Evolutionary conservation across 2,113 vertebrate genomes (phyloP).

Genomic region (Corydoras maculifer): DNA sequence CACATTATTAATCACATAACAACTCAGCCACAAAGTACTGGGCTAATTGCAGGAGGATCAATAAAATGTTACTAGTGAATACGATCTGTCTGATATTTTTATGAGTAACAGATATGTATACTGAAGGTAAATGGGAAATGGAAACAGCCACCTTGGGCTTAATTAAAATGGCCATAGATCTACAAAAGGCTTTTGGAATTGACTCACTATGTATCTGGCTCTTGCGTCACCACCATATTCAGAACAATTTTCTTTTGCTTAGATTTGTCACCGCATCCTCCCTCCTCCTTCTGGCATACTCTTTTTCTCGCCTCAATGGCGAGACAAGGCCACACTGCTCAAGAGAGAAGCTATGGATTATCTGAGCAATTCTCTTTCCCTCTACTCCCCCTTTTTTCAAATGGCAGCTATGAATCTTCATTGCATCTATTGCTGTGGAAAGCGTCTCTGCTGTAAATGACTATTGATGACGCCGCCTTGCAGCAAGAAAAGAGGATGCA

Average conservation of each 20-base stretch:
- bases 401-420: conserved; percentile 72
- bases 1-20: conserved; percentile 3
- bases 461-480: conserved; percentile 67
- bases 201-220: conserved; percentile 16
- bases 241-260: conserved; percentile 46
- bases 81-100: background rate
- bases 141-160: conserved; percentile 7
- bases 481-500: conserved; percentile 56
- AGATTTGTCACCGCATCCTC: conserved; percentile 9
- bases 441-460: conserved; percentile 61
- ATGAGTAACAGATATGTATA: background rate
- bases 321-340: conserved; percentile 56
- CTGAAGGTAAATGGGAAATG: conserved; percentile 14
- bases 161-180: conserved; percentile 22
- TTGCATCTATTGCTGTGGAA: conserved; percentile 62
- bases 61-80: conserved; percentile 13
- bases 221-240: conserved; percentile 30
- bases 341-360: conserved; percentile 49
- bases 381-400: conserved; percentile 39
- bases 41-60: conserved; percentile 1
- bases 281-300: background rate
- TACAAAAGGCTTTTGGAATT: conserved; percentile 20
- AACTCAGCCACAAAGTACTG: background rate
- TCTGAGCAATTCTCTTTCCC: conserved; percentile 51
- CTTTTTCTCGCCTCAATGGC: conserved; percentile 39